A percentile compares a stretch with the other conserved stretches of the same genome.
Evolutionary conservation across 2,113 vertebrate genomes (phyloP).

Genomic region (Periophthalmodon schlosseri): DNA sequence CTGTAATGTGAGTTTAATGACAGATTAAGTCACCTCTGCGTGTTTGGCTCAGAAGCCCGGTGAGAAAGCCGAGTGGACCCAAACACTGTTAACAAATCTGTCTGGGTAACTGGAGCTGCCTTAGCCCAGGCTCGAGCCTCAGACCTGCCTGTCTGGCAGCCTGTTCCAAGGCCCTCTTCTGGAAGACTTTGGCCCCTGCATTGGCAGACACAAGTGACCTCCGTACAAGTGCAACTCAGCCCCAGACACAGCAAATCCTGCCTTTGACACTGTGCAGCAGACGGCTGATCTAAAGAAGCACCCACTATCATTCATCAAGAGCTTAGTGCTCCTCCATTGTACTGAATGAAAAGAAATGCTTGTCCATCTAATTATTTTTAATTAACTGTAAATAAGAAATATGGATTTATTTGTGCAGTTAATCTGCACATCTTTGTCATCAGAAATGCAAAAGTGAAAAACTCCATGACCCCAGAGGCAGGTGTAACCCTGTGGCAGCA

Average conservation of each 20-base stretch:
- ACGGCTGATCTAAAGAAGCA: constrained; percentile 22
- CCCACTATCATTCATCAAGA: constrained; percentile 27
- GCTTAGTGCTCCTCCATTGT: constrained; percentile 27
- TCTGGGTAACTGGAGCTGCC: constrained; percentile 80
- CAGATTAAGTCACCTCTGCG: constrained; percentile 81
- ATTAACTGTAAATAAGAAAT: neutral
- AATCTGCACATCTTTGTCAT: constrained; percentile 4
- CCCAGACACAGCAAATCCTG: constrained; percentile 37
- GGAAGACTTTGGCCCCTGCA: constrained; percentile 72
- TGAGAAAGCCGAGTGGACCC: constrained; percentile 73
- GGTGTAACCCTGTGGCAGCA: constrained; percentile 45
- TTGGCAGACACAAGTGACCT: constrained; percentile 67
- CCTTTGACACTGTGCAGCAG: constrained; percentile 23
- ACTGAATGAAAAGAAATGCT: constrained; percentile 14
- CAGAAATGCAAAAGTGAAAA: constrained; percentile 47
- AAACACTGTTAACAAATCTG: constrained; percentile 84
- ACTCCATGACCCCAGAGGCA: constrained; percentile 57
- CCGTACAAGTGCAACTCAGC: constrained; percentile 47
- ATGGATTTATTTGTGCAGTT: neutral
- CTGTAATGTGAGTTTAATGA: constrained; percentile 81
- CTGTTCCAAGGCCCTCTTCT: constrained; percentile 75
- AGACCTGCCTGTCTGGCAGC: constrained; percentile 71
- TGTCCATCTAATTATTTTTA: constrained; percentile 12
- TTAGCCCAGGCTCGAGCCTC: constrained; percentile 63
- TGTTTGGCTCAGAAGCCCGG: constrained; percentile 73